Conservation (phyloP, 2,797 vertebrate species). For the Sebastes itinus region DNA sequence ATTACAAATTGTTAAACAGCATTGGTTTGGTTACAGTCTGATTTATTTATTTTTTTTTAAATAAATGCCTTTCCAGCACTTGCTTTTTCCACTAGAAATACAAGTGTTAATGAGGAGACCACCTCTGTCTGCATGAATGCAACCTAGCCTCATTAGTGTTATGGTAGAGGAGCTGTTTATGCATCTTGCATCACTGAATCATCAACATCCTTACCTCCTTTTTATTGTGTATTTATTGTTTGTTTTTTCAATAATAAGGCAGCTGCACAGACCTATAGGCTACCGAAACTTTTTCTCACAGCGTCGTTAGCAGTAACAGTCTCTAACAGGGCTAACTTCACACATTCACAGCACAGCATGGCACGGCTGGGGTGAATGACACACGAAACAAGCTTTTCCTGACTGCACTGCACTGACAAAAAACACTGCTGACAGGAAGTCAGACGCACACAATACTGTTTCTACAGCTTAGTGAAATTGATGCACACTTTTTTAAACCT, state of each 20-base stretch:
- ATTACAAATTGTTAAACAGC: neutral
- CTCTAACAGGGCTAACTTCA: slow-evolving; percentile 28
- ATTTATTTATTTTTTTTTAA: neutral
- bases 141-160: slow-evolving; percentile 34
- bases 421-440: slow-evolving; percentile 57
- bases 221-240: neutral
- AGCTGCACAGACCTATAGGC: neutral
- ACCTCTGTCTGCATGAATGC: slow-evolving; percentile 21
- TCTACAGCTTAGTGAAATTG: slow-evolving; percentile 58
- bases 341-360: slow-evolving; percentile 31
- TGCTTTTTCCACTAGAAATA: slow-evolving; percentile 6
- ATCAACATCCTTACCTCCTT: neutral
- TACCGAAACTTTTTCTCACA: neutral
- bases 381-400: slow-evolving; percentile 53
- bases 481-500: slow-evolving; percentile 60
- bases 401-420: slow-evolving; percentile 46
- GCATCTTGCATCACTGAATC: neutral
- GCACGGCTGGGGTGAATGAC: slow-evolving; percentile 38
- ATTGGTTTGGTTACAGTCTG: neutral
- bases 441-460: slow-evolving; percentile 48
- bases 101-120: slow-evolving; percentile 18
- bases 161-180: slow-evolving; percentile 5
- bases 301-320: slow-evolving; percentile 7
- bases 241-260: neutral
- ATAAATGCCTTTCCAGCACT: neutral